A percentile compares a stretch with the other conserved stretches of the same genome.
phyloP scores from a whole-genome alignment of 92 coral and sea anemone genomes.

The Porites divaricata region DNA sequence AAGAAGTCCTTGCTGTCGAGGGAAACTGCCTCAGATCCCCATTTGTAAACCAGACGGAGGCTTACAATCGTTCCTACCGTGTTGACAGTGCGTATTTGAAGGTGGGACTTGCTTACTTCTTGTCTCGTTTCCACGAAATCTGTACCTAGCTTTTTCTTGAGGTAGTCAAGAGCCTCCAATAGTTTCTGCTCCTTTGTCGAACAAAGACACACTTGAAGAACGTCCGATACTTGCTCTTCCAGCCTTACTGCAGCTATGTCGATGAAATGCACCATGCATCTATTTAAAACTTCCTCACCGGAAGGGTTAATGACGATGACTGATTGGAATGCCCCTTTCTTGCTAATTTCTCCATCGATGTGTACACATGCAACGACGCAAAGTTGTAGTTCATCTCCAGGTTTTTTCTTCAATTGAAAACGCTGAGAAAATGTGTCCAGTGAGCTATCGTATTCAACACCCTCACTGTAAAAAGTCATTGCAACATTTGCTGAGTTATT shows the following conservation, averaged over 20 bases:
- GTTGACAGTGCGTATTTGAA: not conserved
- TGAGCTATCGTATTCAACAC: not conserved
- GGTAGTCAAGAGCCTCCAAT: not conserved
- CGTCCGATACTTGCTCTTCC: not conserved
- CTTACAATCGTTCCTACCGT: not conserved
- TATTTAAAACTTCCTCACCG: not conserved
- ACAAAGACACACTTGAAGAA: constrained; percentile 2
- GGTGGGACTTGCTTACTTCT: not conserved
- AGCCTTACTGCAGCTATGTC: not conserved
- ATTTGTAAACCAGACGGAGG: constrained; percentile 10
- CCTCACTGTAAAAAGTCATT: not conserved
- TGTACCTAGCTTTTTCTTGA: not conserved
- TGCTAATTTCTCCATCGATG: not conserved
- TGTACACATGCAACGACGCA: not conserved
- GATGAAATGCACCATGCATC: not conserved
- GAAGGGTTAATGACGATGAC: not conserved
- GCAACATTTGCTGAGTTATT: not conserved
- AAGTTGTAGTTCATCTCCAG: not conserved
- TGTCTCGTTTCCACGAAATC: not conserved
- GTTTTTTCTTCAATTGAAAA: not conserved
- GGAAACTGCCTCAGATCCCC: constrained; percentile 7
- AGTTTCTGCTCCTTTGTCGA: not conserved
- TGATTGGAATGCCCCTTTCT: constrained; percentile 6
- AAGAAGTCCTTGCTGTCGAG: constrained; percentile 21
- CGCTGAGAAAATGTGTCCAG: constrained; percentile 3